These are phyloP conservation scores for Galaxias olidus DNA, from an alignment of 2,797 vertebrate genomes.

Conservation along the genomic window DNA sequence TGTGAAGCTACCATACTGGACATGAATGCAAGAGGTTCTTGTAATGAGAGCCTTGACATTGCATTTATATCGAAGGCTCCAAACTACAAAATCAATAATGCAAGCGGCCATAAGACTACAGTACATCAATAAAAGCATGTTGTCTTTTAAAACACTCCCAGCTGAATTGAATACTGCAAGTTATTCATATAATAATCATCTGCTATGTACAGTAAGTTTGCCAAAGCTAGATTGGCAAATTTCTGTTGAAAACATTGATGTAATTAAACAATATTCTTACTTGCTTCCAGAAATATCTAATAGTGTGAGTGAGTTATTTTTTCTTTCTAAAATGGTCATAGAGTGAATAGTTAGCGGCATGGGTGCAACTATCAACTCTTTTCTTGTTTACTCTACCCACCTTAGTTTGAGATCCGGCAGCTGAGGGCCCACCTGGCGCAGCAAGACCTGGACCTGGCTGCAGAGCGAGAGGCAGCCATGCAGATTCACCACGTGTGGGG, in stretches of 20 bases:
- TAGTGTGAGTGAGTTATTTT: too few species aligned
- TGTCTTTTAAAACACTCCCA: constrained; percentile 18
- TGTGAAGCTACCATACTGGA: neutral
- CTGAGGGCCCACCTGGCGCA: constrained; percentile 95
- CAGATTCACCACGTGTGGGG: constrained; percentile 87
- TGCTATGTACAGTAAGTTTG: constrained; percentile 5
- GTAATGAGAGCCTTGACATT: constrained; percentile 24
- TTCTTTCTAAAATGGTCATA: too few species aligned
- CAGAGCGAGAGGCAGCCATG: constrained; percentile 90
- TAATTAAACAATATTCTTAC: neutral
- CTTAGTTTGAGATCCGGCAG: constrained; percentile 96
- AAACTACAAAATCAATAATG: constrained; percentile 43
- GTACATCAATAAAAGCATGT: constrained; percentile 28
- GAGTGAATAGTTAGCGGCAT: neutral
- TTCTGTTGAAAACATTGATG: constrained; percentile 5
- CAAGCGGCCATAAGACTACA: constrained; percentile 29
- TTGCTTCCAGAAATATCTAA: neutral
- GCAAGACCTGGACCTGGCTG: constrained; percentile 93
- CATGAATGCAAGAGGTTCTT: constrained; percentile 25
- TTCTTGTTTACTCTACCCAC: neutral
- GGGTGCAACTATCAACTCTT: neutral
- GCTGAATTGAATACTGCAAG: constrained; percentile 13
- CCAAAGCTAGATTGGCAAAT: constrained; percentile 8
- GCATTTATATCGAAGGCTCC: constrained; percentile 29
- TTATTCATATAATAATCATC: constrained; percentile 5